Percentiles rank a stretch among this genome's conserved stretches.
These are phyloP conservation scores for Pangasianodon gigas DNA, from an alignment of 2,113 vertebrate species.

Conservation along the genomic window DNA sequence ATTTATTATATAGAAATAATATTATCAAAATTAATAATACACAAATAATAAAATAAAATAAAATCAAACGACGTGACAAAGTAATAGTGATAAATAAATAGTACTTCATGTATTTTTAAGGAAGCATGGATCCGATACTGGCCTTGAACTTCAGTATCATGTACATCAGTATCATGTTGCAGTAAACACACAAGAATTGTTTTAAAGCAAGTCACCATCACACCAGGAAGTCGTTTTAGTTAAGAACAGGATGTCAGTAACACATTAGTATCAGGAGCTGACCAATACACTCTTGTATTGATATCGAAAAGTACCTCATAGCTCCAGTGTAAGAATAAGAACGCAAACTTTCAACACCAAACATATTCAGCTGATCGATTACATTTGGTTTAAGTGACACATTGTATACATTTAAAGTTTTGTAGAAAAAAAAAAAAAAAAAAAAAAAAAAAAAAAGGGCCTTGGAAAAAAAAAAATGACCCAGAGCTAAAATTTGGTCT, in stretches of 20 bases:
- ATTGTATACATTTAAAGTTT: not conserved
- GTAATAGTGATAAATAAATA: not conserved
- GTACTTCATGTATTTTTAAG: not conserved
- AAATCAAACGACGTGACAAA: not conserved
- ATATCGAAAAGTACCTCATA: not conserved
- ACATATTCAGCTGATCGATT: not conserved
- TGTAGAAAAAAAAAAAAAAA: not conserved
- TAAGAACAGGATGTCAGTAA: not conserved
- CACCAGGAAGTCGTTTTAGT: not conserved
- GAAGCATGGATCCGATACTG: not conserved
- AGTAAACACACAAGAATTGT: not conserved
- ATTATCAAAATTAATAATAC: not conserved
- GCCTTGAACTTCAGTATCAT: not conserved
- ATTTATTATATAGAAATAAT: not conserved
- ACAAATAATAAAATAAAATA: not conserved
- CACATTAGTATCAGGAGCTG: not conserved
- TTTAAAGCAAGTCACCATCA: not conserved
- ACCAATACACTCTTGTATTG: not conserved
- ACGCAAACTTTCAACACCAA: not conserved
- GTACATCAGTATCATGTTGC: not conserved
- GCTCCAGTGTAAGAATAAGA: not conserved
- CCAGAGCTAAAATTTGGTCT: not conserved
- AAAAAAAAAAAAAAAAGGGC: not conserved
- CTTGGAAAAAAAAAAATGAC: not conserved
- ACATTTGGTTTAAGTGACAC: not conserved